Evolutionary conservation across 1,140 invertebrate genomes (phyloP).

Genomic region (Micrasema minimum): DNA sequence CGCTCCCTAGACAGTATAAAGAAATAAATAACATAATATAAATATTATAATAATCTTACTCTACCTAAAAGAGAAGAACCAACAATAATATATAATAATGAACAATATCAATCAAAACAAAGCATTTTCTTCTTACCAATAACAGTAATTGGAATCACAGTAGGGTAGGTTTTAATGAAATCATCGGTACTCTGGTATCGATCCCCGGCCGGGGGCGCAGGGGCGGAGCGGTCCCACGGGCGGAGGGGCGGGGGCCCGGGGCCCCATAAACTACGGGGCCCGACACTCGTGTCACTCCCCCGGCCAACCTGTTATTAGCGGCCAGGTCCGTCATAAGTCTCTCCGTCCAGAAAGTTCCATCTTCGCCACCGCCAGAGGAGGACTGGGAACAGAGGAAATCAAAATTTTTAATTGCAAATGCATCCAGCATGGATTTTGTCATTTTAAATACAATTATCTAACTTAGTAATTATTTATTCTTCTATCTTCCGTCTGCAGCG

Average conservation of each 20-base stretch:
- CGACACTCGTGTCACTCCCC: constrained; percentile 43
- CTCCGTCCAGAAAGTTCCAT: constrained; percentile 16
- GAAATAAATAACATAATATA: too few species aligned
- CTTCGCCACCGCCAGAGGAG: constrained; percentile 2
- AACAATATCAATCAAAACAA: background rate
- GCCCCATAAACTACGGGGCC: constrained; percentile 41
- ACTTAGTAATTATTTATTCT: background rate
- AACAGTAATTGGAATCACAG: background rate
- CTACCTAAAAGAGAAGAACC: background rate
- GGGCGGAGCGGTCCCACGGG: constrained; percentile 20
- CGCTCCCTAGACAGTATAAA: too few species aligned
- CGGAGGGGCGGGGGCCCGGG: constrained; percentile 38
- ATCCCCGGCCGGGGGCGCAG: background rate
- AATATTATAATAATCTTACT: background rate
- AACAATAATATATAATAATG: background rate
- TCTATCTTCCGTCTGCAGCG: background rate
- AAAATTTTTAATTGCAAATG: too few species aligned
- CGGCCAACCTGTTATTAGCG: constrained; percentile 45
- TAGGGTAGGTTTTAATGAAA: background rate
- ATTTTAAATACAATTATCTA: background rate
- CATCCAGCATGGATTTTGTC: background rate
- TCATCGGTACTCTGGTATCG: background rate
- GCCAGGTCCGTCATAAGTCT: constrained; percentile 46
- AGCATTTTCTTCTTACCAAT: background rate
- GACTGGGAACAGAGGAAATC: background rate